phyloP scores from a whole-genome alignment of 2,113 vertebrate species.

The Lophotis ruficrista region DNA sequence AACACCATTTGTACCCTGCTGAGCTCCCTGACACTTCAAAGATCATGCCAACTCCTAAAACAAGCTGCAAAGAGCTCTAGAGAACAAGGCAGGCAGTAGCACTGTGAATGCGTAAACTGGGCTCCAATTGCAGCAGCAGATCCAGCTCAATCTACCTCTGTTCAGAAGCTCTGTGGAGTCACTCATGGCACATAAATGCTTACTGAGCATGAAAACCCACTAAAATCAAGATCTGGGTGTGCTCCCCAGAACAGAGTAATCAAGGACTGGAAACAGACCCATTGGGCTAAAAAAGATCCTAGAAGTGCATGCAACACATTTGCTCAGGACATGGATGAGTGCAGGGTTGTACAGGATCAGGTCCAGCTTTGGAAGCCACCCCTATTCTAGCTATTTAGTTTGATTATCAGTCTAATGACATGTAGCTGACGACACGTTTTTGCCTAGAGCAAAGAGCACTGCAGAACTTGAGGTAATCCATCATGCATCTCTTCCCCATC shows the following conservation, averaged over 20 bases:
- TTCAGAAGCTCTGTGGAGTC: not conserved
- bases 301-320: not conserved
- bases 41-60: not conserved
- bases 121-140: not conserved
- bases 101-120: not conserved
- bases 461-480: not conserved
- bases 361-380: not conserved
- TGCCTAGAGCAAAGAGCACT: not conserved
- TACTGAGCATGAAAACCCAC: not conserved
- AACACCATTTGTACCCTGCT: not conserved
- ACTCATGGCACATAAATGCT: not conserved
- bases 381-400: not conserved
- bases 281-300: not conserved
- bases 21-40: not conserved
- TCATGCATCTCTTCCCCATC: rapidly evolving
- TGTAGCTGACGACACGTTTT: not conserved
- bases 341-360: not conserved
- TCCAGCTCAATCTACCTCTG: not conserved
- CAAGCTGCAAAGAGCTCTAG: not conserved
- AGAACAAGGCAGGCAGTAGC: not conserved
- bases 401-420: not conserved
- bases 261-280: not conserved
- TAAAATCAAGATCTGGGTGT: not conserved
- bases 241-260: not conserved
- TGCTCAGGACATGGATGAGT: not conserved